Evolutionary conservation across 2,113 vertebrate species (phyloP), one percentile per base, ranked within the genome.

Genomic region (Coracopsis vasa): DNA sequence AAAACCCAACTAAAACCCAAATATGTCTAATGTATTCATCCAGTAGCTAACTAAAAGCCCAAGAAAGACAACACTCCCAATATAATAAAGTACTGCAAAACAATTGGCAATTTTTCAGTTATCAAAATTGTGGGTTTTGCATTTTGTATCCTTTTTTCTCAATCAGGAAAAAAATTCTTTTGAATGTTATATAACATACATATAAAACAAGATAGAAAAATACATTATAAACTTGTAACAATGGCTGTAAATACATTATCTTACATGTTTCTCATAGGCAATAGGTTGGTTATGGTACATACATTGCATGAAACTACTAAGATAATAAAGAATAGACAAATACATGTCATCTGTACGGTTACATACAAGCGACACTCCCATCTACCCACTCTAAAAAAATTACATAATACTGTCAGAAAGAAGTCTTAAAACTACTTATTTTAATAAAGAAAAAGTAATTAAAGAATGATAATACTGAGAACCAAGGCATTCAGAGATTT

Each of bases 191-290:
- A 98, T 98, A 99, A 99, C 98, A 98, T 99, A 99, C 98, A 99
- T 99, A 99, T 98, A 99, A 99, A 99, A 99, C 98, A 98, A 99
- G 98, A 99, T 99, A 99, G 99, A 99, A 99, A 99, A 99, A 99
- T 99, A 99, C 99, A 99, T 99, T 99, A 99, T 99, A 99, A 99
- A 99, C 98, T 98, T 99, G 99, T 99, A 99, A 99, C 99, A 99
- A 98, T 98, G 98, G 99, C 99, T 99, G 99, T 98, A 99, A 98
- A 99, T 99, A 99, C 97, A 98, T 98, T 98, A 98, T 98, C 98
- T 98, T 99, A 98, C 98, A 98, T 98, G 98, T 98, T 98, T 97
- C 98, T 98, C 98, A 98, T 98, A 99, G 99, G 98, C 99, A 99
- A 99, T 98, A 98, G 98, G 98, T 98, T 98, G 98, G 98, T 98